Base-by-base conservation (phyloP, 2,888 invertebrate species). In the Galeopsomyia nigrocyanea region DNA sequence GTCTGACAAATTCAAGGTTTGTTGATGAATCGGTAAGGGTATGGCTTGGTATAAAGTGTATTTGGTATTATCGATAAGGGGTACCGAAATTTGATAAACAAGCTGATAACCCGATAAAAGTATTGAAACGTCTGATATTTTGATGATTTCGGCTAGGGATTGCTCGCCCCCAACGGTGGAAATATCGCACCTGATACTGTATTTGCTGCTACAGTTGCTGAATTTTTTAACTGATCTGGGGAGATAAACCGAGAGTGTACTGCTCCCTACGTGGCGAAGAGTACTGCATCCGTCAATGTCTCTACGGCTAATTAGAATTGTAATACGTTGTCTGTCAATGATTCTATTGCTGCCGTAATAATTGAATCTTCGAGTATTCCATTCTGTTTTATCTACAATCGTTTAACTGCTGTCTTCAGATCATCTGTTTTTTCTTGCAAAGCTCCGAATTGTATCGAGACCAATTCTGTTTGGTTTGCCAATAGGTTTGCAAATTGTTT, bases 381-480 rank as follows among this genome's bases (percentile, higher is more conserved):
- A 17, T 53, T 53, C 53, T 16, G 53, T 6, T 6, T 16, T 14
- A 6, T 17, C n/a, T 14, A 6, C 53, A 53, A 6, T 7, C n/a
- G 16, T 17, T 10, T 6, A 14, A 53, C n/a, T 16, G 16, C 6
- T 10, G 10, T 17, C 53, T 53, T 6, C 5, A 53, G 17, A 16
- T 53, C 17, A 6, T 16, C 16, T 53, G n/a, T n/a, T 53, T 17
- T 53, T 53, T 16, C n/a, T n/a, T 14, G 6, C 16, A 6, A n/a
- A 6, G 10, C n/a, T 53, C 16, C 10, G n/a, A 53, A 53, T 53
- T 53, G 7, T n/a, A 16, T 16, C 5, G 16, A 13, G 7, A 53
- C 17, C 16, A 53, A 53, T 53, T 53, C 53, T 17, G 53, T 53
- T 53, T 53, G 53, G 17, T 53, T 17, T 10, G 53, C 53, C 16